Base-by-base conservation (phyloP, 2,888 invertebrate genomes). In the Dioctria rufipes region DNA sequence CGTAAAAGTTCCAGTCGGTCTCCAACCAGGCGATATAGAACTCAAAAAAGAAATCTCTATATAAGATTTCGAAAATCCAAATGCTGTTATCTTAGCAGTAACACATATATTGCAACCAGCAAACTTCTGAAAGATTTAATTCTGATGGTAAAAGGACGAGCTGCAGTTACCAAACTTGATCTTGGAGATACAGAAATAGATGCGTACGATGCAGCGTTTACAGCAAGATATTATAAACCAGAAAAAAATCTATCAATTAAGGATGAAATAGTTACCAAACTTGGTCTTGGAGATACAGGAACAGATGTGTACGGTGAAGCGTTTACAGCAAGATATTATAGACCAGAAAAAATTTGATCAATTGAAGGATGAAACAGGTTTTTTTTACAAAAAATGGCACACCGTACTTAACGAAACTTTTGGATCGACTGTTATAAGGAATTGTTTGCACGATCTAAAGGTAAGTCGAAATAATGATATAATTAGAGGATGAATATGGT, bases 201-300 rank as follows among this genome's bases (percentile, higher is more conserved):
- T 91, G 99, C 99, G 0, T 99, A 99, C 87, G 96, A 98, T 88
- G 98, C 98, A 88, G 99, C n/a, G n/a, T n/a, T n/a, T n/a, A n/a
- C n/a, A n/a, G n/a, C n/a, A n/a, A n/a, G n/a, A n/a, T n/a, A n/a
- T 98, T 85, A 95, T 96, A 85, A 95, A 96, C 88, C 95, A 94
- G 85, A 98, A 98, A 90, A 88, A 91, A 63, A 95, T 95, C 80
- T 89, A 94, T 87, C 98, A 98, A 25, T 89, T 99, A 98, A 95
- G 89, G 25, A 25, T 25, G 25, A 25, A 25, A 25, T 2, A 25
- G 25, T 99, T 66, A 99, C 99, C 5, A 99, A 99, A 90, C 91
- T 99, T 85, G 99, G 99, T 92, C 92, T n/a, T n/a, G n/a, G 99
- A 99, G 99, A 99, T 92, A 98, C 98, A 84, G 96, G 96, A 92